Conservation (phyloP, 2,113 vertebrate species). For the Paedocypris sp. region DNA sequence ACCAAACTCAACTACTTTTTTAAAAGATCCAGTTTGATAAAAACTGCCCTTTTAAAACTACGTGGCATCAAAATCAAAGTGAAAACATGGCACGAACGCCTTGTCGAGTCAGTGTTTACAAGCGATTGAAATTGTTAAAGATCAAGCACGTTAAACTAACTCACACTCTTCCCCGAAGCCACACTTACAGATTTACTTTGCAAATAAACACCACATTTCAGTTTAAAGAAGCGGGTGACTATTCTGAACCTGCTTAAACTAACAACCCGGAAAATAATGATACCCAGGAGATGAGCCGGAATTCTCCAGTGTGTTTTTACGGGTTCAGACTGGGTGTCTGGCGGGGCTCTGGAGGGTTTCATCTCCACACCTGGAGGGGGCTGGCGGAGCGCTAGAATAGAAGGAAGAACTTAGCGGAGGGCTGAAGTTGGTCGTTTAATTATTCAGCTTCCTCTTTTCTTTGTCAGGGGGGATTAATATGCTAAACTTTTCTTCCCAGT, state of each 20-base stretch:
- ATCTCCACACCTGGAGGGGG: neutral
- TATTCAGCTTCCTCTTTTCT: slow-evolving; percentile 37
- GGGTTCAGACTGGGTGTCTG: neutral
- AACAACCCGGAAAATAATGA: neutral
- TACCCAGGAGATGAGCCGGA: neutral
- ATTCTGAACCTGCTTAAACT: neutral
- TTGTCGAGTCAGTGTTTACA: neutral
- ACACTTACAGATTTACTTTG: neutral
- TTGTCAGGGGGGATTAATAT: slow-evolving; percentile 51
- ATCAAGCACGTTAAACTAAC: neutral
- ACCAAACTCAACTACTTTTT: no score
- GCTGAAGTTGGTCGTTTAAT: slow-evolving; percentile 37
- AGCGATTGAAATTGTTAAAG: neutral
- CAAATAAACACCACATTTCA: neutral
- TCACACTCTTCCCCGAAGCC: neutral
- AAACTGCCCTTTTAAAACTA: neutral
- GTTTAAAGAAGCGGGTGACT: neutral
- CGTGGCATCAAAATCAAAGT: neutral
- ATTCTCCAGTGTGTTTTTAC: neutral
- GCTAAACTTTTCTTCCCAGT: slow-evolving; percentile 45
- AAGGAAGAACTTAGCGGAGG: slow-evolving; percentile 13
- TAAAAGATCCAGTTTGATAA: no score
- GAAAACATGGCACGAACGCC: no score
- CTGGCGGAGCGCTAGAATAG: slow-evolving; percentile 9
- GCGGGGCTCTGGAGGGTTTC: neutral